phyloP scores from a whole-genome alignment of 2,113 vertebrate genomes.

The Centropus unirufus region DNA sequence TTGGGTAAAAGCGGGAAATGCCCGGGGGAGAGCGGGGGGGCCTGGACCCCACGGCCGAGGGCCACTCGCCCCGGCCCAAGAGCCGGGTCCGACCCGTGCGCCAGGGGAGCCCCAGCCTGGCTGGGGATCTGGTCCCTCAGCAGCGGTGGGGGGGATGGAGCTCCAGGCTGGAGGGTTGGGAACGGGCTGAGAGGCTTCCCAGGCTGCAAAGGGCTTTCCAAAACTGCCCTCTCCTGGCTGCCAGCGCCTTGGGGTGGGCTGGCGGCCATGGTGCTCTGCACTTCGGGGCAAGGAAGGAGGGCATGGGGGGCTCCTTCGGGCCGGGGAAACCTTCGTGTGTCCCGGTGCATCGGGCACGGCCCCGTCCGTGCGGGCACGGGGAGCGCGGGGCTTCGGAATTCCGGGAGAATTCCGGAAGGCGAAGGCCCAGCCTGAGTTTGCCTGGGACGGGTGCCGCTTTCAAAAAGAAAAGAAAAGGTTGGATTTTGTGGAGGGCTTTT shows the following conservation, averaged over 20 bases:
- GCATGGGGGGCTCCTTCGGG: accelerated
- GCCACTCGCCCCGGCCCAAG: too few relatives aligned
- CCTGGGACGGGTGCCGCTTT: background rate
- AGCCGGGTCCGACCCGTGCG: background rate
- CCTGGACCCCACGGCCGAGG: too few relatives aligned
- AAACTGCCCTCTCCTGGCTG: background rate
- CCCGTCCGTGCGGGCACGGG: accelerated
- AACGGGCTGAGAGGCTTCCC: background rate
- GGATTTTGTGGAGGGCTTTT: background rate
- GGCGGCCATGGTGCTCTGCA: accelerated
- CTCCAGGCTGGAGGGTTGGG: accelerated
- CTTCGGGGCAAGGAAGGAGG: background rate
- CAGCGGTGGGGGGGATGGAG: accelerated
- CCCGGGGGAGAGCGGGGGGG: too few relatives aligned
- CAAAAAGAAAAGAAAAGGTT: background rate
- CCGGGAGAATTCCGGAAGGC: background rate
- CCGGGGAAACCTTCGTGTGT: background rate
- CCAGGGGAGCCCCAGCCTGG: background rate
- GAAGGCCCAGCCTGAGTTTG: background rate
- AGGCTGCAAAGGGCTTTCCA: background rate
- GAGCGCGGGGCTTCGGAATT: accelerated
- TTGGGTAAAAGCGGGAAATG: too few relatives aligned
- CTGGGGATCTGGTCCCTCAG: background rate
- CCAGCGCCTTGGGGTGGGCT: background rate
- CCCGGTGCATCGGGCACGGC: accelerated